phyloP scores from a whole-genome alignment of 1,140 invertebrate species.

The Araneus ventricosus region DNA sequence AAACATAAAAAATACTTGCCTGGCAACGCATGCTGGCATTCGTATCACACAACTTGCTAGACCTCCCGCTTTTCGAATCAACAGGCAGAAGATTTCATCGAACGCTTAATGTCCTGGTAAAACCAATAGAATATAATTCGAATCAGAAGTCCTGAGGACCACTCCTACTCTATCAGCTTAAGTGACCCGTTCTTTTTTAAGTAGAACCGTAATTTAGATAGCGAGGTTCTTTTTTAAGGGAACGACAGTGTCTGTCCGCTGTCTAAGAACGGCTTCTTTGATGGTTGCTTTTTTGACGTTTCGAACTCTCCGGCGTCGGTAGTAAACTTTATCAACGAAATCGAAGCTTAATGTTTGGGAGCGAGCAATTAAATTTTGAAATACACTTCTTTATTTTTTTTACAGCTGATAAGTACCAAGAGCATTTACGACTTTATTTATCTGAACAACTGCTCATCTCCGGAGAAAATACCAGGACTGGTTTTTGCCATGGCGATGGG shows the following conservation, averaged over 20 bases:
- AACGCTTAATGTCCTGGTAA: conserved; percentile 38
- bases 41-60: not conserved
- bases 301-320: not conserved
- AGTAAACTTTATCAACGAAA: conserved; percentile 66
- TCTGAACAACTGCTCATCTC: conserved; percentile 16
- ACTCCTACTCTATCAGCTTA: conserved; percentile 54
- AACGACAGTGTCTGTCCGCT: not conserved
- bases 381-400: conserved; percentile 30
- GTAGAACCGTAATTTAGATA: conserved; percentile 52
- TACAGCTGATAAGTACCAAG: conserved; percentile 56
- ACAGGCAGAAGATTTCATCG: conserved; percentile 4
- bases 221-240: not conserved
- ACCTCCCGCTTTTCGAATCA: conserved; percentile 11
- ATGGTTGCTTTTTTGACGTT: conserved; percentile 50
- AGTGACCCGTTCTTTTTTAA: conserved; percentile 56
- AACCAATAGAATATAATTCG: conserved; percentile 55
- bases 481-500: not conserved
- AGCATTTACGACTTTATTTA: conserved; percentile 69
- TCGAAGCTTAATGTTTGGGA: conserved; percentile 43
- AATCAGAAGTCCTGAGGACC: conserved; percentile 51
- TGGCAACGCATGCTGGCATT: not conserved
- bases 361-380: conserved; percentile 69
- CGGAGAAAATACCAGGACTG: not conserved
- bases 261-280: conserved; percentile 53
- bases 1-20: not conserved